phyloP scores from a whole-genome alignment of 2,113 vertebrate genomes.

The Ammospiza nelsoni region DNA sequence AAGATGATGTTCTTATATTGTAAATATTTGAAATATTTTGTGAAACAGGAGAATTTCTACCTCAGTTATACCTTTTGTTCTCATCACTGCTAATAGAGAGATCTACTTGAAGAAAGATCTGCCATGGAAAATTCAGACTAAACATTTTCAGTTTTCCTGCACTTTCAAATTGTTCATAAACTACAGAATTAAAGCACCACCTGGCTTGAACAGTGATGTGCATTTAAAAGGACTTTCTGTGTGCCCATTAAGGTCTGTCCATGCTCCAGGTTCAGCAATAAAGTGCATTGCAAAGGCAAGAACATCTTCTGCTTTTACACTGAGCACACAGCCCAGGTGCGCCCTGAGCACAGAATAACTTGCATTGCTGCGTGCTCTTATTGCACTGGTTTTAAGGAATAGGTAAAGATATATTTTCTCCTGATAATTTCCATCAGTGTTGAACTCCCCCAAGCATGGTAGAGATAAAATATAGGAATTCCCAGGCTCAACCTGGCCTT shows the following conservation, averaged over 20 bases:
- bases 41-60: background rate
- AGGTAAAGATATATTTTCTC: background rate
- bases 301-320: background rate
- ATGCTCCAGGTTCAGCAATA: background rate
- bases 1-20: background rate
- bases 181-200: background rate
- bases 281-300: background rate
- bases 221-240: background rate
- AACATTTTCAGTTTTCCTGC: background rate
- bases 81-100: background rate
- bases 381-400: background rate
- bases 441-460: background rate
- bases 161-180: background rate
- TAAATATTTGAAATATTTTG: background rate
- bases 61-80: background rate
- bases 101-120: background rate
- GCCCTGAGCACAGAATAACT: background rate
- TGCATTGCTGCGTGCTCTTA: background rate
- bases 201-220: background rate
- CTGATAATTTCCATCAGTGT: background rate
- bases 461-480: background rate
- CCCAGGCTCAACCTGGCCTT: background rate
- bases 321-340: background rate
- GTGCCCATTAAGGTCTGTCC: background rate
- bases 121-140: background rate